phyloP scores from a whole-genome alignment of 1,140 invertebrate genomes.

The Dendroctonus valens region DNA sequence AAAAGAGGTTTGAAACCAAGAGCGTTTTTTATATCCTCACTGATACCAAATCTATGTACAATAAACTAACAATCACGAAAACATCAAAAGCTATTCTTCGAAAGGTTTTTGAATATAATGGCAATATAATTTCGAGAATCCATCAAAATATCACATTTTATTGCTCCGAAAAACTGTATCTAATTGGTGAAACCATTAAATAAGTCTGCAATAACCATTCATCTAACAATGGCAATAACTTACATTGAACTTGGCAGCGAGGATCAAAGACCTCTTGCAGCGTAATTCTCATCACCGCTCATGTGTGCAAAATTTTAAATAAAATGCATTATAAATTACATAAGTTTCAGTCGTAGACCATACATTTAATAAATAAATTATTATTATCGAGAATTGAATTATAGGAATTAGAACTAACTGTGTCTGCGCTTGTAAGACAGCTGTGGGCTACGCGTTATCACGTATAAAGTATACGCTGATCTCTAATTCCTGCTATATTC shows the following conservation, averaged over 20 bases:
- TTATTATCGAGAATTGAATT: conserved; percentile 31
- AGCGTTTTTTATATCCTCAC: no score
- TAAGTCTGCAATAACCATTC: conserved; percentile 22
- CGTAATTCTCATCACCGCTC: conserved; percentile 31
- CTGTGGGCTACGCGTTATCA: conserved; percentile 31
- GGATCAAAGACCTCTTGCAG: conserved; percentile 35
- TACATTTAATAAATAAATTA: conserved; percentile 32
- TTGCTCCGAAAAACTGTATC: conserved; percentile 12
- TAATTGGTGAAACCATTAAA: conserved; percentile 19
- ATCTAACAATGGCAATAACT: conserved; percentile 34
- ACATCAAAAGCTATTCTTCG: no score
- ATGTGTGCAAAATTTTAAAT: conserved; percentile 33
- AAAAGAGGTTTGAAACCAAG: no score
- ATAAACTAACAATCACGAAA: no score
- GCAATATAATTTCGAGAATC: not conserved
- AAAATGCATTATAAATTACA: conserved; percentile 33
- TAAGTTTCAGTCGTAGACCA: conserved; percentile 22
- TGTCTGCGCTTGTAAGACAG: conserved; percentile 30
- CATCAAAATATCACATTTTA: conserved; percentile 2
- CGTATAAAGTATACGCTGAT: conserved; percentile 23
- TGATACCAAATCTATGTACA: no score
- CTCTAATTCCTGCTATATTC: conserved; percentile 17
- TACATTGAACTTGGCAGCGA: conserved; percentile 31
- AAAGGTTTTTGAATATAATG: no score
- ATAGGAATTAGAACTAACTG: conserved; percentile 33